Evolutionary conservation across 2,797 vertebrate genomes (phyloP).

Genomic region (Sebastes umbrosus): DNA sequence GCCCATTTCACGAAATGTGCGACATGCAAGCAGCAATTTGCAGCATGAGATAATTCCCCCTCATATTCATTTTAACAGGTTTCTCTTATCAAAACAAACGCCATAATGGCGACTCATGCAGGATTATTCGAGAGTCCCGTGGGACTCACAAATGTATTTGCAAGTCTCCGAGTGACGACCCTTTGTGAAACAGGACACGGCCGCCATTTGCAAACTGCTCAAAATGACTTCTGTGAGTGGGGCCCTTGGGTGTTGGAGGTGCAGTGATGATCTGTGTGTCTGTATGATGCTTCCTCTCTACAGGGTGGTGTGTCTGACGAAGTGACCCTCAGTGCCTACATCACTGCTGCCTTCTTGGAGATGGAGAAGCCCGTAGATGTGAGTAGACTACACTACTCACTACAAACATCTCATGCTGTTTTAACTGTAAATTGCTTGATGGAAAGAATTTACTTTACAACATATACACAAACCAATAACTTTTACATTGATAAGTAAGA

Average conservation of each 20-base stretch:
- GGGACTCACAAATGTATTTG: not conserved
- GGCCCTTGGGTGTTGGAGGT: not conserved
- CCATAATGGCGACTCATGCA: not conserved
- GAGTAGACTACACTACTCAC: not conserved
- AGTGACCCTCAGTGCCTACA: conserved; percentile 78
- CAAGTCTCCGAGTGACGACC: too few relatives aligned
- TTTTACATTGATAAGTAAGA: too few relatives aligned
- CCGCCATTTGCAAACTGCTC: not conserved
- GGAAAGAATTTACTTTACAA: not conserved
- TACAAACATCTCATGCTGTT: not conserved
- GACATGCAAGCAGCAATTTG: not conserved
- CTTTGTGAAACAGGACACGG: not conserved
- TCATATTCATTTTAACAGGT: not conserved
- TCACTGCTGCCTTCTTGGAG: conserved; percentile 78
- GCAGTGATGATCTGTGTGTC: not conserved
- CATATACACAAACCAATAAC: not conserved
- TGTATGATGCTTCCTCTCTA: conserved; percentile 7
- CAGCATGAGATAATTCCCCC: not conserved
- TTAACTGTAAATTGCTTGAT: not conserved
- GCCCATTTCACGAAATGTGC: not conserved
- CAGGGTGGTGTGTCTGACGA: conserved; percentile 82
- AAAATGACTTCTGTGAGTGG: not conserved
- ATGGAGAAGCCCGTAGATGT: conserved; percentile 50
- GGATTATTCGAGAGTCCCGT: not conserved
- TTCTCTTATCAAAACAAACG: not conserved